A percentile compares a stretch with the other conserved stretches of the same genome.
phyloP scores from a whole-genome alignment of 2,797 vertebrate species.

The Hafferia zeledoni region DNA sequence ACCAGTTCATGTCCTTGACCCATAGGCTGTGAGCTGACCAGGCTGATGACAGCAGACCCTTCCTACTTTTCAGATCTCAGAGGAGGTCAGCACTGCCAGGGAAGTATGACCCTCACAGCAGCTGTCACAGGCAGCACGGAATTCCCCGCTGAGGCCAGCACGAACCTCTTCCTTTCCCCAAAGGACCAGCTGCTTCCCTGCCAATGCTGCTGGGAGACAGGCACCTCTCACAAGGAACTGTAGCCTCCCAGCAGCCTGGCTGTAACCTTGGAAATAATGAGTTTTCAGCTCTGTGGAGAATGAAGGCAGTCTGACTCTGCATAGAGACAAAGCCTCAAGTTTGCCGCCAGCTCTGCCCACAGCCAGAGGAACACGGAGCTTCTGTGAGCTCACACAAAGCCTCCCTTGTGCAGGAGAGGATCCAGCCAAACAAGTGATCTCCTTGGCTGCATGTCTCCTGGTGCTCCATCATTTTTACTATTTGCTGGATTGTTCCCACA shows the following conservation, averaged over 20 bases:
- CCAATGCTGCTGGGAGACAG: background rate
- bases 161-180: background rate
- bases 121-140: background rate
- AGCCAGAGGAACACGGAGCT: background rate
- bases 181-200: background rate
- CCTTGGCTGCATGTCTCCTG: background rate
- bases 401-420: slow-evolving; percentile 1
- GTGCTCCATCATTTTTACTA: background rate
- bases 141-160: background rate
- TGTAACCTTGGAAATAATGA: background rate
- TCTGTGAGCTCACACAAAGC: slow-evolving; percentile 5
- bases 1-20: background rate
- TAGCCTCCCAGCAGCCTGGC: background rate
- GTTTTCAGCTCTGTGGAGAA: background rate
- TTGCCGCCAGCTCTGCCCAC: slow-evolving; percentile 1
- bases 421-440: background rate
- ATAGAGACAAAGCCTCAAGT: background rate
- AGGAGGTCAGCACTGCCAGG: background rate
- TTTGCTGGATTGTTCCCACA: background rate
- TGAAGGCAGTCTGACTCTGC: background rate
- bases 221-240: background rate
- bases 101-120: background rate
- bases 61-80: background rate
- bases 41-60: background rate
- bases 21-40: rapidly evolving